phyloP scores from a whole-genome alignment of 2,797 vertebrate species.

The Uromys caudimaculatus region DNA sequence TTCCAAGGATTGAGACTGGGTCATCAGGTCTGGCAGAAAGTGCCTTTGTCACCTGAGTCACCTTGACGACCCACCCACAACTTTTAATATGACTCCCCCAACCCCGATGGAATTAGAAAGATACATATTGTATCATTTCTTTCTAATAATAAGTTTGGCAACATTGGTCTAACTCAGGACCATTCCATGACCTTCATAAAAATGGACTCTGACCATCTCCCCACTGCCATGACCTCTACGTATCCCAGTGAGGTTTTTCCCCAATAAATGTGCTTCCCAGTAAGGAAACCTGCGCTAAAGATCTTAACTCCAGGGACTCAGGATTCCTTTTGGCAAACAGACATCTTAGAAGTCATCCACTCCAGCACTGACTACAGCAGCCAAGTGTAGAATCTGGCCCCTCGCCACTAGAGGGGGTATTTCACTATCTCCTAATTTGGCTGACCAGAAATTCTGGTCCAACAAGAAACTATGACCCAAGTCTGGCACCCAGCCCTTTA shows the following conservation, averaged over 20 bases:
- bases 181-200: constrained; percentile 36
- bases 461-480: constrained; percentile 66
- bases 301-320: constrained; percentile 25
- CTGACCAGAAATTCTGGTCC: constrained; percentile 69
- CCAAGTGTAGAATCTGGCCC: constrained; percentile 59
- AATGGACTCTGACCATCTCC: constrained; percentile 18
- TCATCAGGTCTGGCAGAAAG: not conserved
- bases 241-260: constrained; percentile 30
- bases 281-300: constrained; percentile 1
- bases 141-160: constrained; percentile 27
- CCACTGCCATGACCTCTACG: not conserved
- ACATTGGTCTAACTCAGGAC: constrained; percentile 39
- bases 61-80: not conserved
- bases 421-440: constrained; percentile 66
- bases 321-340: constrained; percentile 36
- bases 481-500: constrained; percentile 44
- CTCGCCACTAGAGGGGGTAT: constrained; percentile 82
- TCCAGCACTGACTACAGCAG: not conserved
- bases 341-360: not conserved
- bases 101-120: constrained; percentile 24
- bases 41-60: not conserved
- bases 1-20: not conserved
- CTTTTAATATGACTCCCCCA: not conserved
- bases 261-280: constrained; percentile 5
- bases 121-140: not conserved